Base-by-base conservation (phyloP, 2,888 invertebrate species). In the Buathra laborator region DNA sequence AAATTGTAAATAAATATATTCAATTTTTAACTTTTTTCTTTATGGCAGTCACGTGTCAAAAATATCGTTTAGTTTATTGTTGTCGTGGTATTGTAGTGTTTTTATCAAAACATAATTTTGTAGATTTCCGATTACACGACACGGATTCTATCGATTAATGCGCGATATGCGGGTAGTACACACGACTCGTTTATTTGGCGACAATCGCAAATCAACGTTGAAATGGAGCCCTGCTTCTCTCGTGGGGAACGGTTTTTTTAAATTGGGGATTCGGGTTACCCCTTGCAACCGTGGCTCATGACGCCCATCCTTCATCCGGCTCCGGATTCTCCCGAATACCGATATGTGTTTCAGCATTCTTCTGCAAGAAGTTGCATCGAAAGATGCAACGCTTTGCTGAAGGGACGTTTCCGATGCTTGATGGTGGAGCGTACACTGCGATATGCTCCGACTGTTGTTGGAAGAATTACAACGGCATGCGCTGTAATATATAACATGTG, bases 261-360 rank as follows among this genome's bases (percentile, higher is more conserved):
- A 7, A 24, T 59, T 10, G 59, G 59, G 0, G 53, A 53, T 53
- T 53, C 53, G 53, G 53, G 53, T 7, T 53, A 16, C 53, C 53
- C 53, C 14, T n/a, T 59, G 59, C 59, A 59, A 29, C 59, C 59
- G 29, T 59, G 59, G 59, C 29, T 59, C n/a, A 59, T 59, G 29
- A 56, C 56, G 1, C 56, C 56, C 16, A 56, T 56, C 19, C 19
- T 56, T 1, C 56, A 56, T 56, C 56, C 56, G 9, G 16, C 56
- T 56, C 56, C 16, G n/a, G 19, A 56, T 56, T 56, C 16, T 3
- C 56, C 56, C 16, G 56, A 56, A 56, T n/a, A 9, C 9, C 56
- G 56, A 56, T 56, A 56, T 56, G 19, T 19, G 16, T 14, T n/a
- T 56, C 9, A 5, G n/a, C 24, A 16, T 19, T 56, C 5, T 16